These are phyloP conservation scores for Orthosia cruda DNA, from an alignment of 2,888 invertebrate genomes.

Conservation along the genomic window DNA sequence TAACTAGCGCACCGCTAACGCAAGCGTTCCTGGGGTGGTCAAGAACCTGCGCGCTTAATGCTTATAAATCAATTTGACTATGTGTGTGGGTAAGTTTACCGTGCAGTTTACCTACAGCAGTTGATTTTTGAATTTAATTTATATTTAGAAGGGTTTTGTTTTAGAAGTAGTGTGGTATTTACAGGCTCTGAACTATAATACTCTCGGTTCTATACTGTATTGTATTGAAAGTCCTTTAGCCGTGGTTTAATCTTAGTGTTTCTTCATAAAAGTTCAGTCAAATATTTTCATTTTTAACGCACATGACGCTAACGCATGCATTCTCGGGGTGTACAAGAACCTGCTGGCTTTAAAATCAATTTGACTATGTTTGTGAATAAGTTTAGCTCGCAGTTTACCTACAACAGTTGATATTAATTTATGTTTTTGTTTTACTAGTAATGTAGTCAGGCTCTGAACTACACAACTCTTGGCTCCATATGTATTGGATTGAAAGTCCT, in stretches of 20 bases:
- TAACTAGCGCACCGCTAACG: conserved; percentile 67
- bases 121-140: conserved; percentile 8
- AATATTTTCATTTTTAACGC: conserved; percentile 63
- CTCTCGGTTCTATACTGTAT: neutral
- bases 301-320: conserved; percentile 70
- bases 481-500: neutral
- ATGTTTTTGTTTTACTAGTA: conserved; percentile 14
- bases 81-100: conserved; percentile 48
- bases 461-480: neutral
- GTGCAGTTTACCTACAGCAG: conserved; percentile 12
- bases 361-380: conserved; percentile 41
- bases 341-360: conserved; percentile 55
- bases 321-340: conserved; percentile 61
- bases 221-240: neutral
- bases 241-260: too few relatives aligned
- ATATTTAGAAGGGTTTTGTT: conserved; percentile 11
- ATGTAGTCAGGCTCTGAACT: neutral
- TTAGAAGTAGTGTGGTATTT: neutral
- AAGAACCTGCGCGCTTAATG: conserved; percentile 38
- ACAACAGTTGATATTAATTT: conserved; percentile 21
- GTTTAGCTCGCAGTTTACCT: conserved; percentile 17
- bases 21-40: conserved; percentile 65
- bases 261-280: neutral
- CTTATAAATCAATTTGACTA: conserved; percentile 56
- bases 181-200: neutral